Evolutionary conservation across 92 coral and sea anemone genomes (phyloP).

Genomic region (Parazoanthus swiftii): DNA sequence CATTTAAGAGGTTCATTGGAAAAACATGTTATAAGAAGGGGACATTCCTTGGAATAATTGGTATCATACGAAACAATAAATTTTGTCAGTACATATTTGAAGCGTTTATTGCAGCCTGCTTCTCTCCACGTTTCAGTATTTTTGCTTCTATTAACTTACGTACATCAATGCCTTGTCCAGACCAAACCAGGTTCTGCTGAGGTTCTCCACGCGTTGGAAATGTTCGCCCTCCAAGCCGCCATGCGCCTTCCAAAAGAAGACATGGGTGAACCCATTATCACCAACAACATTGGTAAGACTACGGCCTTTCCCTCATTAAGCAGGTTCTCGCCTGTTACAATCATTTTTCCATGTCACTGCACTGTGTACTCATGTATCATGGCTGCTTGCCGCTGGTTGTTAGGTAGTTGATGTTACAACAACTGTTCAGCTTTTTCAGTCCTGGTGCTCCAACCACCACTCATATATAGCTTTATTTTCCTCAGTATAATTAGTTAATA

Average conservation of each 20-base stretch:
- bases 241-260: conserved; percentile 78
- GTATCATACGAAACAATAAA: not conserved
- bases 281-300: conserved; percentile 86
- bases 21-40: too few relatives aligned
- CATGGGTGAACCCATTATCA: conserved; percentile 68
- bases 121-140: not conserved
- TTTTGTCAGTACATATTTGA: not conserved
- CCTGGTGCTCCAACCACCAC: too few relatives aligned
- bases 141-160: not conserved
- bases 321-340: not conserved
- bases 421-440: too few relatives aligned
- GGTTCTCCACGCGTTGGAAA: conserved; percentile 87
- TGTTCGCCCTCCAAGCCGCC: conserved; percentile 91
- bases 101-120: not conserved
- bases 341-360: not conserved
- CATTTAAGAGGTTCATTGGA: too few relatives aligned
- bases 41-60: not conserved
- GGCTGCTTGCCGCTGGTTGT: not conserved
- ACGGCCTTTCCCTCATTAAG: not conserved
- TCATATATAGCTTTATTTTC: too few relatives aligned
- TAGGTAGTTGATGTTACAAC: too few relatives aligned
- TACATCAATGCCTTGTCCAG: conserved; percentile 15
- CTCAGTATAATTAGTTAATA: too few relatives aligned
- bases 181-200: conserved; percentile 89
- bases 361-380: not conserved